Evolutionary conservation across 2,888 invertebrate genomes (phyloP).

Genomic region (Euzetes globulus): DNA sequence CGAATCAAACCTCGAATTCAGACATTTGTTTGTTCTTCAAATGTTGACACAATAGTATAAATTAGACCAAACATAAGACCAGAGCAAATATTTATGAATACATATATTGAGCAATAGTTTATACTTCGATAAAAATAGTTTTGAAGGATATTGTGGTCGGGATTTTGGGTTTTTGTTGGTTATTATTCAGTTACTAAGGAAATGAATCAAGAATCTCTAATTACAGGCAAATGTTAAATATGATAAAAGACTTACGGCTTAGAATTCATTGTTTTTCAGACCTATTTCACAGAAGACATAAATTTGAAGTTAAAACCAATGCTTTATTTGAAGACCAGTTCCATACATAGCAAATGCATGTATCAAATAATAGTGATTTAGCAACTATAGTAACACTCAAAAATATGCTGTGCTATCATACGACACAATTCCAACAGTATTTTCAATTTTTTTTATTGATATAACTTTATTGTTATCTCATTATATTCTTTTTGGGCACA

Average conservation of each 20-base stretch:
- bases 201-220: background rate
- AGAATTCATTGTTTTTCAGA: background rate
- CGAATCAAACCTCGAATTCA: background rate
- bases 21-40: conserved; percentile 15
- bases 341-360: background rate
- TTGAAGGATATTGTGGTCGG: background rate
- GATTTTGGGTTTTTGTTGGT: background rate
- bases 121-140: background rate
- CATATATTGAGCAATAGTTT: background rate
- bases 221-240: background rate
- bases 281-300: background rate
- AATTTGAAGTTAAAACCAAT: background rate
- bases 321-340: background rate
- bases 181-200: conserved; percentile 1
- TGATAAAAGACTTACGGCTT: conserved; percentile 13
- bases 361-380: background rate
- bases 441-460: background rate
- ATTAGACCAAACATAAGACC: background rate
- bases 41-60: conserved; percentile 1
- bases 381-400: background rate
- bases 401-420: conserved; percentile 6
- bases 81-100: background rate
- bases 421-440: background rate
- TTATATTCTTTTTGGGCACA: background rate
- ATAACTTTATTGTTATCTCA: conserved; percentile 11